Evolutionary conservation across 2,797 vertebrate genomes (phyloP).

Genomic region (Helarctos malayanus): DNA sequence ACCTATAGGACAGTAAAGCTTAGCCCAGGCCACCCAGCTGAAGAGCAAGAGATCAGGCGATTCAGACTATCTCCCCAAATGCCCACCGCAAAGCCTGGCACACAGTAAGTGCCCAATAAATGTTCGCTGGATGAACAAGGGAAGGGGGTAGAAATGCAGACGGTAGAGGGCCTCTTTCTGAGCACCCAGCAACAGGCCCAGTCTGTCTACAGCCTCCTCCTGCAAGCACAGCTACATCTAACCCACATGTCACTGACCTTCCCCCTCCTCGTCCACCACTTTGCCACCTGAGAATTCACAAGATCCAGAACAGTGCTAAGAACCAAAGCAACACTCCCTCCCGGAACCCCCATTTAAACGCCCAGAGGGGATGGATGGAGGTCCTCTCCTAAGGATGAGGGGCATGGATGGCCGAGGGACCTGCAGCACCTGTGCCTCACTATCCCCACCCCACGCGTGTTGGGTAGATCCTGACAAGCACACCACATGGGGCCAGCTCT

Average conservation of each 20-base stretch:
- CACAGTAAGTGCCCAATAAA: accelerated
- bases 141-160: background rate
- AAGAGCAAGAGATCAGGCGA: background rate
- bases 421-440: background rate
- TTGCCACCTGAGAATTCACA: background rate
- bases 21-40: background rate
- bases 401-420: background rate
- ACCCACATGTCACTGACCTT: slow-evolving; percentile 73
- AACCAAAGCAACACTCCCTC: background rate
- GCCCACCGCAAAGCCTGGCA: background rate
- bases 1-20: background rate
- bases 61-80: background rate
- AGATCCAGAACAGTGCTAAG: slow-evolving; percentile 6
- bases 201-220: background rate
- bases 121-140: background rate
- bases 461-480: background rate
- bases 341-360: background rate
- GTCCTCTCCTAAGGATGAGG: background rate
- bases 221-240: background rate
- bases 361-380: background rate
- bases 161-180: background rate
- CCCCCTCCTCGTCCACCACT: slow-evolving; percentile 62
- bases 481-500: accelerated
- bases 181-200: background rate
- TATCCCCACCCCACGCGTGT: background rate